Evolutionary conservation across 2,113 vertebrate genomes (phyloP).

Genomic region (Xenopus borealis): DNA sequence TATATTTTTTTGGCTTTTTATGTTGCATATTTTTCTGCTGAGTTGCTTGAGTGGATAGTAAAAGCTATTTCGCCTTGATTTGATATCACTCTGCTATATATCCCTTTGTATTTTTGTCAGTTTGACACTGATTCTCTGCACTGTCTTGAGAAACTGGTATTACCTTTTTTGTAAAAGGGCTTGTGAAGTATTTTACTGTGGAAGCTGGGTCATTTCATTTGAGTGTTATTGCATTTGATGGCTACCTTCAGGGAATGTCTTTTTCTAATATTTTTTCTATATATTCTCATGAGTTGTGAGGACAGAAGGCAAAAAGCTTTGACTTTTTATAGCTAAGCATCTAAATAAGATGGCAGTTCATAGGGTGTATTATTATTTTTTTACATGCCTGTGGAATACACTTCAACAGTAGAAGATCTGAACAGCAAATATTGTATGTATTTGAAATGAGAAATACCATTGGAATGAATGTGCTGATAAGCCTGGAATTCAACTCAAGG

Average conservation of each 20-base stretch:
- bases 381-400: constrained; percentile 37
- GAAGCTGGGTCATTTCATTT: constrained; percentile 46
- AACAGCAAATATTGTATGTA: constrained; percentile 42
- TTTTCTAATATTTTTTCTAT: constrained; percentile 47
- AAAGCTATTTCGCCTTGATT: constrained; percentile 30
- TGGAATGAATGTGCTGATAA: constrained; percentile 43
- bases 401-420: constrained; percentile 34
- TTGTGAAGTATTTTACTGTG: constrained; percentile 44
- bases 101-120: constrained; percentile 60
- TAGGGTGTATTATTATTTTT: constrained; percentile 41
- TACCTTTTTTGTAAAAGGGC: constrained; percentile 55
- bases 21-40: constrained; percentile 1
- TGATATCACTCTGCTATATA: constrained; percentile 36
- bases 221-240: constrained; percentile 45
- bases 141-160: constrained; percentile 62
- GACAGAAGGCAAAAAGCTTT: constrained; percentile 41
- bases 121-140: constrained; percentile 60
- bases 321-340: constrained; percentile 39
- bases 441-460: constrained; percentile 41
- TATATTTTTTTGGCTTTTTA: background rate
- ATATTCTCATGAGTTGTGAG: constrained; percentile 41
- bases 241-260: constrained; percentile 45
- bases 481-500: constrained; percentile 38
- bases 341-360: constrained; percentile 39
- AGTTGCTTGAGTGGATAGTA: constrained; percentile 29